phyloP scores from a whole-genome alignment of 1,140 invertebrate genomes.

The Mycetomoellerius zeteki region DNA sequence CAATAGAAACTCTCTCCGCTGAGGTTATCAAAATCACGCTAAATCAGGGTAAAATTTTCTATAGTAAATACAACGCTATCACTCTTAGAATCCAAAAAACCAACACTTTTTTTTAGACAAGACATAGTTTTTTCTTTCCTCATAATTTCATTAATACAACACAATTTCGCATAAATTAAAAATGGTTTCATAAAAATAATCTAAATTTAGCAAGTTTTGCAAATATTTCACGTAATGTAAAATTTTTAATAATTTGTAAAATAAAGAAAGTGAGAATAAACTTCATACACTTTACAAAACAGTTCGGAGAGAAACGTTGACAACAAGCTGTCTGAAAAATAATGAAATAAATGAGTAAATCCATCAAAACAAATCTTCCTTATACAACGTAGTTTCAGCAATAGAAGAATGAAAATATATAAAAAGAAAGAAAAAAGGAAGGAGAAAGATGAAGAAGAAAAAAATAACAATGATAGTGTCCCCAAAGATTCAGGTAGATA shows the following conservation, averaged over 20 bases:
- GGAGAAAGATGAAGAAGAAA: slow-evolving; percentile 33
- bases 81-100: background rate
- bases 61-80: background rate
- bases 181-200: background rate
- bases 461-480: slow-evolving; percentile 41
- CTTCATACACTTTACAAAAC: background rate
- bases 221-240: background rate
- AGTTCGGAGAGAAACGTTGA: background rate
- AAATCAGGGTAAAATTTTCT: background rate
- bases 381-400: background rate
- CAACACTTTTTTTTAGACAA: background rate
- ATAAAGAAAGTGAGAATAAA: background rate
- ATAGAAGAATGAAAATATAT: slow-evolving; percentile 1
- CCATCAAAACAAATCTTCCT: background rate
- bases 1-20: slow-evolving; percentile 5
- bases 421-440: slow-evolving; percentile 56
- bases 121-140: background rate
- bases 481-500: slow-evolving; percentile 76
- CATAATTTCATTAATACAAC: background rate
- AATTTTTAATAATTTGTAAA: background rate
- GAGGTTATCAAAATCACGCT: slow-evolving; percentile 22
- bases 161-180: background rate
- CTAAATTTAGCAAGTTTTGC: background rate
- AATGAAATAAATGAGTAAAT: background rate
- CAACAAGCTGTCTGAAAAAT: slow-evolving; percentile 33